Evolutionary conservation across 2,888 invertebrate species (phyloP).

Genomic region (Eulithis testata): DNA sequence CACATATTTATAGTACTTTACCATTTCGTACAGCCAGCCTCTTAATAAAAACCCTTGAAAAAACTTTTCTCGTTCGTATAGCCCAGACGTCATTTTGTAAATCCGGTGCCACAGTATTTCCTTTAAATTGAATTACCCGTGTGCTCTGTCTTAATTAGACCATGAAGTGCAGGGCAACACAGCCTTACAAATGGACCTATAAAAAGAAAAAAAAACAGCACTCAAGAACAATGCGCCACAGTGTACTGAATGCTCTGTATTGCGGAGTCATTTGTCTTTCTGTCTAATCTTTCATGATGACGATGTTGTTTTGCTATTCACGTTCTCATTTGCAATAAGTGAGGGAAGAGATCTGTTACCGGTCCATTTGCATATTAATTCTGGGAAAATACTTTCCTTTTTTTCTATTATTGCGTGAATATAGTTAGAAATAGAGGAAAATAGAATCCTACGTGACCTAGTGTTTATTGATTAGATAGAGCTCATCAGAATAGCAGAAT

Average conservation of each 20-base stretch:
- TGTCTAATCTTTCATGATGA: slow-evolving; percentile 78
- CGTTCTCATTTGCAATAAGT: slow-evolving; percentile 36
- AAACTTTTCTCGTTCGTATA: not conserved
- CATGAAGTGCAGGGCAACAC: slow-evolving; percentile 57
- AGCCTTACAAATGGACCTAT: slow-evolving; percentile 64
- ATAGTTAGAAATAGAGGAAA: not conserved
- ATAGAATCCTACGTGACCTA: not conserved
- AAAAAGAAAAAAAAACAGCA: slow-evolving; percentile 60
- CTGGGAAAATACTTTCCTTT: slow-evolving; percentile 20
- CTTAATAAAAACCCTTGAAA: not conserved
- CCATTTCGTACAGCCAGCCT: too few relatives aligned
- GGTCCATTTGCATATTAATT: slow-evolving; percentile 36
- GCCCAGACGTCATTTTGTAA: slow-evolving; percentile 1
- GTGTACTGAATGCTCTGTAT: slow-evolving; percentile 42
- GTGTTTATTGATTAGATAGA: too few relatives aligned
- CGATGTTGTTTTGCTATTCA: slow-evolving; percentile 48
- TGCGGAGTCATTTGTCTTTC: slow-evolving; percentile 59
- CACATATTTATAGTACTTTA: too few relatives aligned
- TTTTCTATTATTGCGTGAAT: not conserved
- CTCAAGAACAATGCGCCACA: slow-evolving; percentile 65
- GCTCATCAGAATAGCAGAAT: too few relatives aligned
- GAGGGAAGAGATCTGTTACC: slow-evolving; percentile 27
- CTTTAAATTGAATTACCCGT: slow-evolving; percentile 76
- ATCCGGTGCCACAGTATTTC: slow-evolving; percentile 1
- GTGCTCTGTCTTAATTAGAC: slow-evolving; percentile 62